Evolutionary conservation across 2,888 invertebrate genomes (phyloP).

Genomic region (Lasius platythorax): DNA sequence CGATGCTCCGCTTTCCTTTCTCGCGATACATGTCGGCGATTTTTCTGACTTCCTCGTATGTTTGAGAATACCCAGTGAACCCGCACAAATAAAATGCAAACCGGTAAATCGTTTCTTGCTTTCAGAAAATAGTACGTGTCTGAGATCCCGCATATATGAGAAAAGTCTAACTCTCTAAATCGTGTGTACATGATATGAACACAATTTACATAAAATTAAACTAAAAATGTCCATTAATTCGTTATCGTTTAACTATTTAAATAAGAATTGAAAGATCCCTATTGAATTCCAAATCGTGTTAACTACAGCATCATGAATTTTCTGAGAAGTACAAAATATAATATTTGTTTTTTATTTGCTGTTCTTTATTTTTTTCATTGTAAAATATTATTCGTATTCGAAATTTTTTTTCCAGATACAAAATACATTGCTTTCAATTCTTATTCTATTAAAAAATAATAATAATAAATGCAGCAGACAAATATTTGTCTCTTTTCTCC

Average conservation of each 20-base stretch:
- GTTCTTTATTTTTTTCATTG: background rate
- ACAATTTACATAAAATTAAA: slow-evolving; percentile 11
- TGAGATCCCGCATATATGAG: background rate
- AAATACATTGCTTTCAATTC: background rate
- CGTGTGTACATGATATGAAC: background rate
- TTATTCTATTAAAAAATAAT: background rate
- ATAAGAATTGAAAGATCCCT: background rate
- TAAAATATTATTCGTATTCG: background rate
- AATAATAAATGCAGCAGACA: background rate
- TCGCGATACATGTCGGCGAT: slow-evolving; percentile 34
- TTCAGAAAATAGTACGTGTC: slow-evolving; percentile 13
- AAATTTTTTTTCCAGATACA: background rate
- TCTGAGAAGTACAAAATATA: background rate
- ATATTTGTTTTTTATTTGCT: background rate
- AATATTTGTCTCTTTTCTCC: too few relatives aligned
- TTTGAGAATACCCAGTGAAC: slow-evolving; percentile 1
- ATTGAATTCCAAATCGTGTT: slow-evolving; percentile 26
- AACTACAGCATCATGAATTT: slow-evolving; percentile 17
- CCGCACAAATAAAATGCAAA: slow-evolving; percentile 7
- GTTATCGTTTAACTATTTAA: slow-evolving; percentile 11
- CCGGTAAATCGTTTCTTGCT: slow-evolving; percentile 9
- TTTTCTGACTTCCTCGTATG: slow-evolving; percentile 26
- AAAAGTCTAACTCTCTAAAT: background rate
- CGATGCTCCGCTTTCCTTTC: slow-evolving; percentile 9
- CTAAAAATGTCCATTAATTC: slow-evolving; percentile 2